These are phyloP conservation scores for Aurelia aurita DNA, from an alignment of 30 jellyfish, hydroid and myxozoan species.

Conservation along the genomic window DNA sequence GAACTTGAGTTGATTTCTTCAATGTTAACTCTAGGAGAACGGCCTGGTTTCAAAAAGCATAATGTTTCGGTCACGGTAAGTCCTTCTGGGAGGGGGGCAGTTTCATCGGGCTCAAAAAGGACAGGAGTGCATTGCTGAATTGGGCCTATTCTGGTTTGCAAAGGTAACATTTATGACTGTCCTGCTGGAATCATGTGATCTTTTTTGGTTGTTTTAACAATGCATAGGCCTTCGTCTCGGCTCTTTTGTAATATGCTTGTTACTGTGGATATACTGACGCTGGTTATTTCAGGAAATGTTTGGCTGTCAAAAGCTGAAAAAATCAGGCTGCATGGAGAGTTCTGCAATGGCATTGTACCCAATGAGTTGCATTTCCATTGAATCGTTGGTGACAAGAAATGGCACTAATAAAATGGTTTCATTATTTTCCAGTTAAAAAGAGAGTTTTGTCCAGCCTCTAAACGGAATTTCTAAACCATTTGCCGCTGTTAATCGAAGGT, in stretches of 20 bases:
- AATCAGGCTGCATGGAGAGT: neutral
- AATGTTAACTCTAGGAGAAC: neutral
- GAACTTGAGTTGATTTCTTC: slow-evolving; percentile 5
- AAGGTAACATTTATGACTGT: neutral
- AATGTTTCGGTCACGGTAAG: slow-evolving; percentile 10
- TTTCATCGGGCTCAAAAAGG: slow-evolving; percentile 12
- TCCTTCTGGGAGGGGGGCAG: slow-evolving; percentile 1
- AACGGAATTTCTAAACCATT: too few species aligned
- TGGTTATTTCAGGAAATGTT: neutral
- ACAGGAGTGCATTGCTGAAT: slow-evolving; percentile 16
- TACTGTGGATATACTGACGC: neutral
- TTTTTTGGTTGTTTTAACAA: neutral
- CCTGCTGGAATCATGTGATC: slow-evolving; percentile 20
- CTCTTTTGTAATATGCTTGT: slow-evolving; percentile 5
- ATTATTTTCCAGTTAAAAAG: too few species aligned
- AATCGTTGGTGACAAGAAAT: slow-evolving; percentile 7
- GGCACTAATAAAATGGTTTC: neutral
- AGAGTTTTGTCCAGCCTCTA: too few species aligned
- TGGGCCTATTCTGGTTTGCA: slow-evolving; percentile 1
- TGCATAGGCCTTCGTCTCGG: neutral
- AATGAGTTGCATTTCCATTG: slow-evolving; percentile 12
- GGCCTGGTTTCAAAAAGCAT: neutral
- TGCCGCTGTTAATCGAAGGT: too few species aligned
- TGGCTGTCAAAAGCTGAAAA: neutral
- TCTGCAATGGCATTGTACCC: slow-evolving; percentile 29